phyloP scores from a whole-genome alignment of 2,888 invertebrate species.

The Epistrophe grossulariae region DNA sequence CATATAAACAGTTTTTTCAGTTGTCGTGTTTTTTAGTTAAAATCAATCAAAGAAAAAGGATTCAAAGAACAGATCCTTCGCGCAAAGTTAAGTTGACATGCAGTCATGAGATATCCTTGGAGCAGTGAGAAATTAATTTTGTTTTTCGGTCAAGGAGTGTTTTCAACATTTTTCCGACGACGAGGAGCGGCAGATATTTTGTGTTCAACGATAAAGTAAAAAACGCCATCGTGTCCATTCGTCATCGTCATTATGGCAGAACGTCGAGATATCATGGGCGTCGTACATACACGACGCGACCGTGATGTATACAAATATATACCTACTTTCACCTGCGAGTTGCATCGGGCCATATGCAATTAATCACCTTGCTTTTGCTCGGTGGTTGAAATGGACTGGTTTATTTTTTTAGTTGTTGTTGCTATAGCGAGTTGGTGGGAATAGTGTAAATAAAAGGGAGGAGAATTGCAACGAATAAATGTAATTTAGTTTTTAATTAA shows the following conservation, averaged over 20 bases:
- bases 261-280: conserved; percentile 43
- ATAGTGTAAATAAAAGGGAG: conserved; percentile 9
- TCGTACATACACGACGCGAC: background rate
- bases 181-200: conserved; percentile 28
- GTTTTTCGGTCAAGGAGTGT: background rate
- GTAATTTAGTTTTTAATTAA: conserved; percentile 76
- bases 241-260: conserved; percentile 73
- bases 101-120: conserved; percentile 16
- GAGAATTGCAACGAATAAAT: conserved; percentile 67
- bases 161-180: background rate
- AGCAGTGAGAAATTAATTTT: conserved; percentile 32
- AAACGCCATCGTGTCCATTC: conserved; percentile 59
- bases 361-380: conserved; percentile 66
- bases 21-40: background rate
- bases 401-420: conserved; percentile 7
- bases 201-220: conserved; percentile 23
- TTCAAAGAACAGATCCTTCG: background rate
- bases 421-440: background rate
- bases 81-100: background rate
- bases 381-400: conserved; percentile 34
- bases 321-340: conserved; percentile 45
- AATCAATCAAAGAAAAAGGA: background rate
- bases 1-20: background rate
- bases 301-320: background rate
- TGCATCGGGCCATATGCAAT: conserved; percentile 57